Evolutionary conservation across 2,113 vertebrate species (phyloP).

Genomic region (Gobius niger): DNA sequence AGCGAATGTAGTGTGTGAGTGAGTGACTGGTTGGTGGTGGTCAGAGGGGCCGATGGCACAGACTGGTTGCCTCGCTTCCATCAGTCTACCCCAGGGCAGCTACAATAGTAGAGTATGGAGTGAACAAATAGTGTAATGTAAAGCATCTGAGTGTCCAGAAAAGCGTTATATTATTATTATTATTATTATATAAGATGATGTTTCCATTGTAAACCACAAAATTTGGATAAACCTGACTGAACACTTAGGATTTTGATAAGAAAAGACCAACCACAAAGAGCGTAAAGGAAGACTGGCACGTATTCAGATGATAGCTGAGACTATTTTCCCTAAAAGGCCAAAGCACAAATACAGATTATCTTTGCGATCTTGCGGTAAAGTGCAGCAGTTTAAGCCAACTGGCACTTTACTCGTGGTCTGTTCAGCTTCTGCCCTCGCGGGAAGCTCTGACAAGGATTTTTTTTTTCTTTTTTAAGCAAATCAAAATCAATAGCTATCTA

Average conservation of each 20-base stretch:
- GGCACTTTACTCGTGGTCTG: constrained; percentile 27
- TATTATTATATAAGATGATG: no score
- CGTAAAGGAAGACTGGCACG: background rate
- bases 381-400: constrained; percentile 43
- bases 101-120: no score
- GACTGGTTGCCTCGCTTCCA: no score
- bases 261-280: background rate
- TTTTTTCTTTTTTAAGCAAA: constrained; percentile 47
- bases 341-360: constrained; percentile 1
- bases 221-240: background rate
- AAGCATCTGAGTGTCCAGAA: no score
- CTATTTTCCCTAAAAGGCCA: background rate
- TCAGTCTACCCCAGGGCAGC: no score
- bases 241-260: background rate
- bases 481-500: constrained; percentile 77
- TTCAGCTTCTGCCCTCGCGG: constrained; percentile 45
- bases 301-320: background rate
- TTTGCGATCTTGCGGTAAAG: constrained; percentile 22
- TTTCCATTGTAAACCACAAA: no score
- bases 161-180: no score
- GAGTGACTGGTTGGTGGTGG: no score
- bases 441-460: constrained; percentile 54
- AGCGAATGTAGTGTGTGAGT: no score
- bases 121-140: no score
- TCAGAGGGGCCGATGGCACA: no score